These are phyloP conservation scores for Calcarius lapponicus DNA, from an alignment of 2,797 vertebrate genomes.

Conservation along the genomic window DNA sequence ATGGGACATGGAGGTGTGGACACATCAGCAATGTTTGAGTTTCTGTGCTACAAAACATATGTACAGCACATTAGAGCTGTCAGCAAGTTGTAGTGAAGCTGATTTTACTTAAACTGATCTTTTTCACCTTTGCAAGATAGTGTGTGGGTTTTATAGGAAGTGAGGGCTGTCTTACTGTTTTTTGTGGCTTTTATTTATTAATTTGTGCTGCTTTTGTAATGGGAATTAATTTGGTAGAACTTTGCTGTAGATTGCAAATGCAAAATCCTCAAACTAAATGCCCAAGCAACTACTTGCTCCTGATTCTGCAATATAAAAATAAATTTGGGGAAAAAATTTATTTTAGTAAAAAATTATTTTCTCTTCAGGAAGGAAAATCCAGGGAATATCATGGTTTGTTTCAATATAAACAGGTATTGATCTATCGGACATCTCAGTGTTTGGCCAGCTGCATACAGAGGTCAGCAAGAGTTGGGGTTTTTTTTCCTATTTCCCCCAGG, in stretches of 20 bases:
- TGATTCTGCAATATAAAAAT: background rate
- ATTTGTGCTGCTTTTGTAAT: background rate
- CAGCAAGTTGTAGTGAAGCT: background rate
- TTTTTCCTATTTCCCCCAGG: background rate
- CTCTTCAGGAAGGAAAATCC: background rate
- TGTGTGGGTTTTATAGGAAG: background rate
- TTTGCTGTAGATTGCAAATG: background rate
- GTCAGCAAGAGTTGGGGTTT: background rate
- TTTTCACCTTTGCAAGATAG: background rate
- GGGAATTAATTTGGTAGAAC: conserved; percentile 23
- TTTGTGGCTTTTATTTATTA: background rate
- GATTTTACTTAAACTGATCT: background rate
- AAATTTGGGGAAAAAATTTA: background rate
- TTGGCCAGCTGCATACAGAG: background rate
- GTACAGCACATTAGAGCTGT: background rate
- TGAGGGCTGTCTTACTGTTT: background rate
- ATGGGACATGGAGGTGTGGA: background rate
- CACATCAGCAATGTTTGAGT: background rate
- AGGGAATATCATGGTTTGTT: fast-evolving
- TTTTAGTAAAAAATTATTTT: background rate
- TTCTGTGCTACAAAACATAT: background rate
- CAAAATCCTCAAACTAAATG: background rate
- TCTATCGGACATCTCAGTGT: background rate
- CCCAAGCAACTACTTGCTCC: background rate
- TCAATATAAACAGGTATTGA: background rate